Conservation (phyloP, 2,797 vertebrate species). For the Phyllotis vaccarum region DNA sequence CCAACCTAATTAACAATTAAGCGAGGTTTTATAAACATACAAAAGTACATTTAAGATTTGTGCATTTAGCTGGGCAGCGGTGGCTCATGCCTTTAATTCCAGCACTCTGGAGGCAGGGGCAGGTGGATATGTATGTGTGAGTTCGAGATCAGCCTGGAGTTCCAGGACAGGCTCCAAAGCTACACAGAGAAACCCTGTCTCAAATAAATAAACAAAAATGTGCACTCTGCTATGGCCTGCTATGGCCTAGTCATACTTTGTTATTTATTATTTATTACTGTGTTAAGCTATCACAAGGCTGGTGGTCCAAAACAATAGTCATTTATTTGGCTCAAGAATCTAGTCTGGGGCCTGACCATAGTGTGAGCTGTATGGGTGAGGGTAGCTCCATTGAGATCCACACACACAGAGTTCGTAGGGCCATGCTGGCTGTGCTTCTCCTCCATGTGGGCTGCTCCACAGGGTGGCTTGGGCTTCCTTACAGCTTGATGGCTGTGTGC, state of each 20-base stretch:
- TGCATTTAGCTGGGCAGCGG: not conserved
- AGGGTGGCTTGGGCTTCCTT: slow-evolving; percentile 71
- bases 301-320: slow-evolving; percentile 46
- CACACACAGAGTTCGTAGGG: slow-evolving; percentile 47
- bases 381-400: not conserved
- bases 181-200: too few species aligned
- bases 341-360: not conserved
- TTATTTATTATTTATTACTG: slow-evolving; percentile 27
- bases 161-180: too few species aligned
- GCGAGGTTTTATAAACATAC: slow-evolving; percentile 24
- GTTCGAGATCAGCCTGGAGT: too few species aligned
- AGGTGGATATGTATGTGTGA: too few species aligned
- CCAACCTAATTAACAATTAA: slow-evolving; percentile 21
- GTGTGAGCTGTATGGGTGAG: not conserved
- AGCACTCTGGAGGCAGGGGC: too few species aligned
- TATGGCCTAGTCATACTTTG: not conserved
- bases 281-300: slow-evolving; percentile 48
- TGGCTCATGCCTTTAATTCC: too few species aligned
- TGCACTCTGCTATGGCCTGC: not conserved
- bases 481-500: slow-evolving; percentile 63
- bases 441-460: slow-evolving; percentile 62
- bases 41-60: slow-evolving; percentile 41
- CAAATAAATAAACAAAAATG: too few species aligned
- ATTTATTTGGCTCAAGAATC: slow-evolving; percentile 55
- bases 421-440: slow-evolving; percentile 47